These are phyloP conservation scores for Odocoileus hemionus DNA, from an alignment of 2,113 vertebrate genomes.

Conservation along the genomic window DNA sequence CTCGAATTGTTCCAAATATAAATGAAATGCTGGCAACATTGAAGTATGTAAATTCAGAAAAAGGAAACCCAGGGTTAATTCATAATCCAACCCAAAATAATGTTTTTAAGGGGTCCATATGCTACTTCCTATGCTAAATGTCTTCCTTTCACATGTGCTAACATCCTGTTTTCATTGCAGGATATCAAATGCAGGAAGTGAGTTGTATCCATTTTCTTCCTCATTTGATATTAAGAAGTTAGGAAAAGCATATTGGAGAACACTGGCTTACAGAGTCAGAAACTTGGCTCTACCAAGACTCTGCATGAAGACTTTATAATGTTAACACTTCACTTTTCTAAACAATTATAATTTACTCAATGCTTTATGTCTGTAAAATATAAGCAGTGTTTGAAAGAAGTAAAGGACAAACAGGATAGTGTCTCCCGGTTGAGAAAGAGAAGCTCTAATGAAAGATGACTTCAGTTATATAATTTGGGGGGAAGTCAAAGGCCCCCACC, in stretches of 20 bases:
- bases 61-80: constrained; percentile 22
- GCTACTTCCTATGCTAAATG: not conserved
- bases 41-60: constrained; percentile 22
- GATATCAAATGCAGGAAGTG: not conserved
- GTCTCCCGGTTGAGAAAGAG: not conserved
- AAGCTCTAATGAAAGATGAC: not conserved
- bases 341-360: not conserved
- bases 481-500: not conserved
- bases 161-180: not conserved
- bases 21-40: not conserved
- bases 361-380: not conserved
- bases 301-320: not conserved
- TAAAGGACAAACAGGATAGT: not conserved
- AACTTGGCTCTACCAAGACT: not conserved
- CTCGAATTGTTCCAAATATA: not conserved
- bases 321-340: not conserved
- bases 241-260: not conserved
- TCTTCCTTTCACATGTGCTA: constrained; percentile 13
- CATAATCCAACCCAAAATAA: constrained; percentile 26
- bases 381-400: not conserved
- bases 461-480: not conserved
- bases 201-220: not conserved
- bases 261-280: not conserved
- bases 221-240: not conserved
- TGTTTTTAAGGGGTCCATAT: constrained; percentile 25